Percentiles rank a stretch among this genome's conserved stretches.
phyloP scores from a whole-genome alignment of 2,113 vertebrate genomes.

The Epinephelus fuscoguttatus region DNA sequence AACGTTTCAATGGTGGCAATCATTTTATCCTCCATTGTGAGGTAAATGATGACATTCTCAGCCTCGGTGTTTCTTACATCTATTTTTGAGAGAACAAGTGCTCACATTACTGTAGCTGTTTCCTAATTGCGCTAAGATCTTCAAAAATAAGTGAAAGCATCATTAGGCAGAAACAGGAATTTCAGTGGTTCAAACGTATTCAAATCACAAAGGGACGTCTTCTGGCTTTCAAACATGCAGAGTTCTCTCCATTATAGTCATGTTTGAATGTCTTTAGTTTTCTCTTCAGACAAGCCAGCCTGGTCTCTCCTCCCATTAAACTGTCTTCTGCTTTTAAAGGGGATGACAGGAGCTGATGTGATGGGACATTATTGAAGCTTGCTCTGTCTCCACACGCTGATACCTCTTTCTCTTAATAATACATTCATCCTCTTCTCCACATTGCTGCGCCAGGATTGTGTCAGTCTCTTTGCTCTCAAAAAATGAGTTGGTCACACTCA shows the following conservation, averaged over 20 bases:
- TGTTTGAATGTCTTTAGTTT: neutral
- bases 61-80: neutral
- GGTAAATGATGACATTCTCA: neutral
- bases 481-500: conserved; percentile 47
- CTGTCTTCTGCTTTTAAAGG: conserved; percentile 17
- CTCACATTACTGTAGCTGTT: neutral
- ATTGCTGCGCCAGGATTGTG: conserved; percentile 3
- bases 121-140: neutral
- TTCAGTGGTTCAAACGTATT: too few relatives aligned
- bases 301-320: conserved; percentile 9
- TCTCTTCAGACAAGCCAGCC: neutral
- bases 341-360: conserved; percentile 20
- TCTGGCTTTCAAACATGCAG: neutral
- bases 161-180: neutral
- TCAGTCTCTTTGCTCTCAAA: conserved; percentile 18
- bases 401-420: conserved; percentile 20
- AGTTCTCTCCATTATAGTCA: neutral
- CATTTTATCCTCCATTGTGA: neutral
- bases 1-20: neutral
- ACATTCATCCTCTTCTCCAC: conserved; percentile 23
- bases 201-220: too few relatives aligned
- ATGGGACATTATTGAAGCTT: conserved; percentile 26
- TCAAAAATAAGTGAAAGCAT: neutral
- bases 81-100: neutral
- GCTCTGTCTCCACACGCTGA: conserved; percentile 1